Conservation (phyloP, 37 sponge, comb jelly and placozoan species). For the Aplysina aerophoba region DNA sequence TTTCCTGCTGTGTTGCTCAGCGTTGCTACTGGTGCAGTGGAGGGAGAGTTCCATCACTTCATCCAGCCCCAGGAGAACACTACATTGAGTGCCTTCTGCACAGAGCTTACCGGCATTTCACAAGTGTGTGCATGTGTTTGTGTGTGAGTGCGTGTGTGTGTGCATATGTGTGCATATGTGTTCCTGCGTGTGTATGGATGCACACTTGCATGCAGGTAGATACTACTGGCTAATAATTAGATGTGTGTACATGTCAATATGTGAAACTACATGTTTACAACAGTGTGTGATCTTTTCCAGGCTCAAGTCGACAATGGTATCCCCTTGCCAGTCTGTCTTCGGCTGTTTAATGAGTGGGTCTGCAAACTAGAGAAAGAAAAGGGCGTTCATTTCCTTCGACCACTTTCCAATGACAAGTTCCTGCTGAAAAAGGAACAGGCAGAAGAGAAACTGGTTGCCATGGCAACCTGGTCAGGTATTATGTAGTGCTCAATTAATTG, state of each 20-base stretch:
- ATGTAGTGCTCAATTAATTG: background rate
- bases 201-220: background rate
- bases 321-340: conserved; percentile 62
- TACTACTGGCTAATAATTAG: no score
- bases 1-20: conserved; percentile 87
- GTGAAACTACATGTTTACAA: background rate
- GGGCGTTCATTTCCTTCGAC: conserved; percentile 49
- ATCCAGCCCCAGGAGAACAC: conserved; percentile 74
- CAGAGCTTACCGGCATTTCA: conserved; percentile 79
- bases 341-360: conserved; percentile 69
- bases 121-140: conserved; percentile 53
- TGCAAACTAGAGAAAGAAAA: conserved; percentile 35
- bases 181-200: background rate
- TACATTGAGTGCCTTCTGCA: conserved; percentile 78
- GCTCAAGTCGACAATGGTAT: conserved; percentile 60
- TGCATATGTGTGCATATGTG: background rate
- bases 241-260: background rate
- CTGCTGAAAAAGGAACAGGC: conserved; percentile 1
- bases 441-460: conserved; percentile 35
- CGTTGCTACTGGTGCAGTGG: conserved; percentile 57
- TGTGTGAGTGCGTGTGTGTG: background rate
- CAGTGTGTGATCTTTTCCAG: conserved; percentile 23
- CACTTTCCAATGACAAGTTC: background rate
- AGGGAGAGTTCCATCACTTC: conserved; percentile 76
- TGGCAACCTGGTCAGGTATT: conserved; percentile 85